phyloP scores from a whole-genome alignment of 2,113 vertebrate species.

The Brienomyrus longianalis region DNA sequence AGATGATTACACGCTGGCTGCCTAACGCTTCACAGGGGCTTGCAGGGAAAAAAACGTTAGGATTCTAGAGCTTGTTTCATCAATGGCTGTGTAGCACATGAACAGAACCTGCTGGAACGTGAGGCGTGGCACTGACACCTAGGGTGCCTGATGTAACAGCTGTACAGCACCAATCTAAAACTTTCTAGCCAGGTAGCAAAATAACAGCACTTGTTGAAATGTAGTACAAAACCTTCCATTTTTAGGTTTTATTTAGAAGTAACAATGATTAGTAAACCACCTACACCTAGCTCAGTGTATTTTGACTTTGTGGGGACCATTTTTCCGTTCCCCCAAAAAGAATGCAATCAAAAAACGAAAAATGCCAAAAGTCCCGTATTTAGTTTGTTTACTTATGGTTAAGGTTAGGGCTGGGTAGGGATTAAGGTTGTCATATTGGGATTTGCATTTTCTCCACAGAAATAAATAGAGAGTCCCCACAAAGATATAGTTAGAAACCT shows the following conservation, averaged over 20 bases:
- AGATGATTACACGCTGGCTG: conserved; percentile 63
- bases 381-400: too few species aligned
- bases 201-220: not conserved
- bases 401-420: too few species aligned
- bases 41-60: not conserved
- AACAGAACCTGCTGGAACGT: not conserved
- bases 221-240: not conserved
- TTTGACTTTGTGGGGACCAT: too few species aligned
- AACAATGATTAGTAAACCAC: not conserved
- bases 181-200: not conserved
- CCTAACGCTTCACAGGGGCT: conserved; percentile 42
- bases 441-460: too few species aligned
- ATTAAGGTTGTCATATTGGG: too few species aligned
- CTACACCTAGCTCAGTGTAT: not conserved
- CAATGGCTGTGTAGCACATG: not conserved
- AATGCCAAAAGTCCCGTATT: too few species aligned
- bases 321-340: too few species aligned
- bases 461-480: too few species aligned
- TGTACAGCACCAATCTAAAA: not conserved
- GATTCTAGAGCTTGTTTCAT: not conserved
- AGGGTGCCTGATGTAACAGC: not conserved
- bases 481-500: too few species aligned
- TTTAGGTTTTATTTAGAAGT: not conserved
- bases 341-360: too few species aligned
- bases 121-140: not conserved